These are phyloP conservation scores for Pristionchus fissidentatus DNA, from an alignment of 2,888 invertebrate species.

Conservation along the genomic window DNA sequence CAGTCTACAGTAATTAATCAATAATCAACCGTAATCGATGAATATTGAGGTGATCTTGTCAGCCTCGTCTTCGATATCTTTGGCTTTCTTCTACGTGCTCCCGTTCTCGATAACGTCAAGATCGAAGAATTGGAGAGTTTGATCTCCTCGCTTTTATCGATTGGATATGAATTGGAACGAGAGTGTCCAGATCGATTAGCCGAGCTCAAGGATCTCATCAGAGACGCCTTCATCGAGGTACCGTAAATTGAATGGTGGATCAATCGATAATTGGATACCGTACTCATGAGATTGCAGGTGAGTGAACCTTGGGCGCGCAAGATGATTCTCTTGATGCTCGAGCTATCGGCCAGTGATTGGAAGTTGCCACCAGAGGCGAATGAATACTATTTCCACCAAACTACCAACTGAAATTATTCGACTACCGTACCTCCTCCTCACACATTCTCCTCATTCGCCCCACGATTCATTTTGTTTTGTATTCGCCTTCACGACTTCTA, in stretches of 20 bases:
- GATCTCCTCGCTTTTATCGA: conserved; percentile 69
- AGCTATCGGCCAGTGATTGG: conserved; percentile 73
- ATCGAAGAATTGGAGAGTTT: conserved; percentile 71
- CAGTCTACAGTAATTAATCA: neutral
- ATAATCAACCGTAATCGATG: neutral
- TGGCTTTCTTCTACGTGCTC: conserved; percentile 69
- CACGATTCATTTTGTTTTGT: neutral
- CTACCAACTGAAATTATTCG: conserved; percentile 37
- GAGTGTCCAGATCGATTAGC: conserved; percentile 72
- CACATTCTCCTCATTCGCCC: neutral
- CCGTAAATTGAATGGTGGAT: neutral
- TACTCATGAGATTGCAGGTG: conserved; percentile 48
- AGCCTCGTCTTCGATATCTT: conserved; percentile 72
- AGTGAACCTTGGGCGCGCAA: conserved; percentile 75
- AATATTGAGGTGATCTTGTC: conserved; percentile 66
- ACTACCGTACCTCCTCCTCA: neutral
- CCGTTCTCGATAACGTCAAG: conserved; percentile 71
- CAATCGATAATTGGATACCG: neutral
- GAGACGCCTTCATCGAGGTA: conserved; percentile 72
- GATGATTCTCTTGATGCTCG: conserved; percentile 74
- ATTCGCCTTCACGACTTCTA: neutral
- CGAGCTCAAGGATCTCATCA: conserved; percentile 69
- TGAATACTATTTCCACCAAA: conserved; percentile 74
- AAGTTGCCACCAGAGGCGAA: conserved; percentile 73
- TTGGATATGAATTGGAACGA: conserved; percentile 74